Conservation (phyloP, 2,113 vertebrate genomes). For the Callipepla californica region DNA sequence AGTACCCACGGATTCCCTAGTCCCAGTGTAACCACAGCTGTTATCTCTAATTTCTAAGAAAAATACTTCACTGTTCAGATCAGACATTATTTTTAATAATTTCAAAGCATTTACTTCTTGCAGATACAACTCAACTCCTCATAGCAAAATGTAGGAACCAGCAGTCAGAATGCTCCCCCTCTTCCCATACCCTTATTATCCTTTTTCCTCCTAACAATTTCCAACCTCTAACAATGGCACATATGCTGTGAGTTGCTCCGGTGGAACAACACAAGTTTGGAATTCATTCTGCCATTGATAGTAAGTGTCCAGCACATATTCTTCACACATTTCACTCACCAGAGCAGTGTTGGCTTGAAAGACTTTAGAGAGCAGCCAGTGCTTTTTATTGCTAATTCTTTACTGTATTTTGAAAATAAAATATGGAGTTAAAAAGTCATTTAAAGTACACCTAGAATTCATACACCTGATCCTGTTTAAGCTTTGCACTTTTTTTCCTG, state of each 20-base stretch:
- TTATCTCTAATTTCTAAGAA: not conserved
- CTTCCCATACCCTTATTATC: not conserved
- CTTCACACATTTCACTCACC: not conserved
- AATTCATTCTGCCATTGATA: not conserved
- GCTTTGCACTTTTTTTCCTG: not conserved
- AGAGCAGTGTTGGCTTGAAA: not conserved
- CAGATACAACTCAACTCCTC: not conserved
- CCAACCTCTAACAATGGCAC: not conserved
- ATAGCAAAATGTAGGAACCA: not conserved
- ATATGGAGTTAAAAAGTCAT: not conserved
- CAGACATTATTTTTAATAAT: not conserved
- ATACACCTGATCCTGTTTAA: not conserved
- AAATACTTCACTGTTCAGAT: not conserved
- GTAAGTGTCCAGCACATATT: not conserved
- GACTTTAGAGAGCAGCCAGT: not conserved
- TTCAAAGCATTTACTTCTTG: not conserved
- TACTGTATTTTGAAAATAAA: not conserved
- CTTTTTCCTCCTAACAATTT: not conserved
- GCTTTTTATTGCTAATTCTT: not conserved
- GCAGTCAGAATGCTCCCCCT: not conserved
- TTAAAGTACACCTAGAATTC: not conserved
- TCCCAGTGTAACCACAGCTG: not conserved
- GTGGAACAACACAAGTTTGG: not conserved
- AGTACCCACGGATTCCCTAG: not conserved
- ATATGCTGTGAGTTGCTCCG: not conserved